Base-by-base conservation (phyloP, 2,888 invertebrate species). In the Eilema depressum region DNA sequence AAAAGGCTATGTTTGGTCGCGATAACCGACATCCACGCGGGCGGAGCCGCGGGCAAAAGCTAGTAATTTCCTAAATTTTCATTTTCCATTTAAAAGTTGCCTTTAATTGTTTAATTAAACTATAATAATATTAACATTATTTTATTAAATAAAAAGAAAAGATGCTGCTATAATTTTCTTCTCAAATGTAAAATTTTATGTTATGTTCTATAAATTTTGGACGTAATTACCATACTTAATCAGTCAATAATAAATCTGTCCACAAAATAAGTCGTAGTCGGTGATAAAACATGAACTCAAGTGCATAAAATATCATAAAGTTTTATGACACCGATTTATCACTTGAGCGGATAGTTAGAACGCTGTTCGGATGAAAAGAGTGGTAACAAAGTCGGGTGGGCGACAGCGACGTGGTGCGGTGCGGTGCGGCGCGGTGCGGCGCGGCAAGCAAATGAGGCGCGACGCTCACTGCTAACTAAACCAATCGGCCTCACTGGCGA, bases 401-500 rank as follows among this genome's bases (percentile, higher is more conserved):
- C 47, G 86, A 82, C 80, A 23, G 75, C 71, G 72, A 66, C 28
- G 75, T 56, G n/a, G n/a, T n/a, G n/a, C 71, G 80, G 80, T 78
- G 84, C 82, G 33, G 64, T 53, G 75, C 60, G 69, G 74, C 1
- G 73, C 69, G 80, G 80, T 76, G 83, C 82, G 82, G 75, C 78
- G 89, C 88, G 91, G 92, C 92, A 90, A 92, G 94, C 93, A 95
- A 94, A 95, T 95, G 95, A 95, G 95, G 94, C 94, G 91, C 94
- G 91, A 92, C 93, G 93, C 92, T 93, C 93, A 88, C 92, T 94
- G 93, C 94, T 95, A 95, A 95, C 95, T 95, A 95, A 95, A 95
- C 95, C 95, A 95, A 95, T 95, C 95, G 95, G 83, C 90, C 88
- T 88, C 83, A 82, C 75, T 69, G 76, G 30, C 53, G 23, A 3